These are phyloP conservation scores for Amblyornis subalaris DNA, from an alignment of 2,113 vertebrate genomes.

Conservation along the genomic window DNA sequence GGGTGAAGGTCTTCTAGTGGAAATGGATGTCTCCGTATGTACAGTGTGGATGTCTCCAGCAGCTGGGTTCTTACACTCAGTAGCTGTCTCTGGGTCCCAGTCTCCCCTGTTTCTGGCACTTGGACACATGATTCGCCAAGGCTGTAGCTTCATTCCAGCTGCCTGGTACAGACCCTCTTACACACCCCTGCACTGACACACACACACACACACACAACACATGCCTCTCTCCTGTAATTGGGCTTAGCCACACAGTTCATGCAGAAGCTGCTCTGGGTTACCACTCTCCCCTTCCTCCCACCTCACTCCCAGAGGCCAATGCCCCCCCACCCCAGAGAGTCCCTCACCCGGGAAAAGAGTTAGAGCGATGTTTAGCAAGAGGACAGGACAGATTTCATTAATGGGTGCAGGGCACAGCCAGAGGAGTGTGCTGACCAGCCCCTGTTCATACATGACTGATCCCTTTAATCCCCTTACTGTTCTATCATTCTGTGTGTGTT, in stretches of 20 bases:
- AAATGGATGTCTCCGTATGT: neutral
- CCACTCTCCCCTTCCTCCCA: neutral
- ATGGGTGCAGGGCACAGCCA: accelerated
- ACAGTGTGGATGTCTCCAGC: neutral
- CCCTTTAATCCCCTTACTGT: neutral
- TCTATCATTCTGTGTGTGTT: neutral
- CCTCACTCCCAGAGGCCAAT: neutral
- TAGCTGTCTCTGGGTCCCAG: neutral
- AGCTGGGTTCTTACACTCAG: neutral
- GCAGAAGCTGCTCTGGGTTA: neutral
- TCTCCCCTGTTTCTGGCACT: neutral
- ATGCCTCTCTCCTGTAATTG: neutral
- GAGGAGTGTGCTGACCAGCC: accelerated
- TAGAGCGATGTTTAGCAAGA: neutral
- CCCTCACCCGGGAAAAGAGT: neutral
- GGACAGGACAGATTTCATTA: neutral
- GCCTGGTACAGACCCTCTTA: neutral
- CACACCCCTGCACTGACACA: neutral
- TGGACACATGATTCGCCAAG: neutral
- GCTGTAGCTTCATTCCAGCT: neutral
- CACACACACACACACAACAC: neutral
- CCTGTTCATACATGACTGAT: neutral
- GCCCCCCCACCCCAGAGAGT: neutral
- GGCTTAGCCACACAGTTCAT: too few relatives aligned
- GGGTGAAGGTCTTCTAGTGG: neutral